These are phyloP conservation scores for Acrobasis repandana DNA, from an alignment of 2,888 invertebrate species.

Conservation along the genomic window DNA sequence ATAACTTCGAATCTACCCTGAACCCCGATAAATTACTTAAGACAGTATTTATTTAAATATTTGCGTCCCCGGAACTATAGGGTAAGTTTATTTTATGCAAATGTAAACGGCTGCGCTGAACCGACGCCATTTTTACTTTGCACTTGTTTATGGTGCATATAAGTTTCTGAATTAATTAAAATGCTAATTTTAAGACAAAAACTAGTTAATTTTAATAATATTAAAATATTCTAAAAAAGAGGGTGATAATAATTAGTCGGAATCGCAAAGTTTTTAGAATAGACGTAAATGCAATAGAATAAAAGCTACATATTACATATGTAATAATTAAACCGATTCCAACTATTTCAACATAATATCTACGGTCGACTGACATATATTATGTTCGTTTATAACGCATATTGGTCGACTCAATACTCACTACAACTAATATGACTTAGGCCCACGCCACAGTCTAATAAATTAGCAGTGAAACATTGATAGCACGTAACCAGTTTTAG, in stretches of 20 bases:
- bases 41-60: slow-evolving; percentile 44
- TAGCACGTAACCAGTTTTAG: background rate
- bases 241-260: too few relatives aligned
- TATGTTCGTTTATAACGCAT: too few relatives aligned
- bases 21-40: slow-evolving; percentile 48
- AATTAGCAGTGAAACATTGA: slow-evolving; percentile 1
- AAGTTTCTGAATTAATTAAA: slow-evolving; percentile 8
- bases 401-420: too few relatives aligned
- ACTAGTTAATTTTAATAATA: background rate
- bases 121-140: slow-evolving; percentile 40
- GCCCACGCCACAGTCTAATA: background rate
- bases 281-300: too few relatives aligned
- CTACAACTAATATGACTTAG: too few relatives aligned
- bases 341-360: too few relatives aligned
- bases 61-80: slow-evolving; percentile 22
- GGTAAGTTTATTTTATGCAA: slow-evolving; percentile 62
- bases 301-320: too few relatives aligned
- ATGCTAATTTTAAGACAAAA: background rate
- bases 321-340: too few relatives aligned
- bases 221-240: too few relatives aligned
- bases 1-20: slow-evolving; percentile 17
- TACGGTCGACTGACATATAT: too few relatives aligned
- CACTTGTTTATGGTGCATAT: slow-evolving; percentile 39
- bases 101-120: slow-evolving; percentile 63
- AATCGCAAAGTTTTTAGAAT: too few relatives aligned